Percentiles rank a stretch among this genome's conserved stretches.
Evolutionary conservation across 2,888 invertebrate species (phyloP).

Genomic region (Atherix ibis): DNA sequence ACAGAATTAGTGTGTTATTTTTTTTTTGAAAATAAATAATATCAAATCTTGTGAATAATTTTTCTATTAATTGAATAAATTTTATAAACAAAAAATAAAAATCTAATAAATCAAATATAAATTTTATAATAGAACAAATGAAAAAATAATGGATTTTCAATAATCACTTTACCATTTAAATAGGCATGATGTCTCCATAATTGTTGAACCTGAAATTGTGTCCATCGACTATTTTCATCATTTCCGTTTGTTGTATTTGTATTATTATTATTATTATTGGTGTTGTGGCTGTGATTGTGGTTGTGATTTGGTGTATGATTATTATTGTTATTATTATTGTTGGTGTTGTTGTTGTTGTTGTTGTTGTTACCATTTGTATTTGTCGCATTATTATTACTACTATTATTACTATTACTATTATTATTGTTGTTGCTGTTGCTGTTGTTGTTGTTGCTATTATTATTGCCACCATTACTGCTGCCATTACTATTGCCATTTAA

Average conservation of each 20-base stretch:
- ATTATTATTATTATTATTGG: constrained; percentile 6
- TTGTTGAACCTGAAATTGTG: constrained; percentile 33
- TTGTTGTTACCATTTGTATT: too few species aligned
- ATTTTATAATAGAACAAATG: too few species aligned
- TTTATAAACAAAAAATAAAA: too few species aligned
- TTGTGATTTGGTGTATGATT: constrained; percentile 9
- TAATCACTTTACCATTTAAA: constrained; percentile 33
- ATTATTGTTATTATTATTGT: constrained; percentile 17
- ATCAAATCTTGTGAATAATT: too few species aligned
- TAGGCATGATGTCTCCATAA: constrained; percentile 34
- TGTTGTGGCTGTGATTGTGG: constrained; percentile 7
- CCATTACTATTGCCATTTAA: constrained; percentile 13
- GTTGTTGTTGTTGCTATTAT: too few species aligned
- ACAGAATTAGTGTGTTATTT: too few species aligned
- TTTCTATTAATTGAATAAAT: too few species aligned
- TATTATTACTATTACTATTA: constrained; percentile 17
- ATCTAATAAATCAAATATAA: too few species aligned
- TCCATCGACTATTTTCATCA: constrained; percentile 31
- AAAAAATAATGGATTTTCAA: too few species aligned
- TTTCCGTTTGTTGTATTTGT: constrained; percentile 14
- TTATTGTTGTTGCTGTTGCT: constrained; percentile 17
- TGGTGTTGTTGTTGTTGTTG: constrained; percentile 19
- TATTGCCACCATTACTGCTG: constrained; percentile 14
- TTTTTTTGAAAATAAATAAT: too few species aligned
- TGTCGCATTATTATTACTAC: constrained; percentile 14